Evolutionary conservation across 2,797 vertebrate species (phyloP), one percentile per base, ranked within the genome.

Genomic region (Chloroceryle amazona): DNA sequence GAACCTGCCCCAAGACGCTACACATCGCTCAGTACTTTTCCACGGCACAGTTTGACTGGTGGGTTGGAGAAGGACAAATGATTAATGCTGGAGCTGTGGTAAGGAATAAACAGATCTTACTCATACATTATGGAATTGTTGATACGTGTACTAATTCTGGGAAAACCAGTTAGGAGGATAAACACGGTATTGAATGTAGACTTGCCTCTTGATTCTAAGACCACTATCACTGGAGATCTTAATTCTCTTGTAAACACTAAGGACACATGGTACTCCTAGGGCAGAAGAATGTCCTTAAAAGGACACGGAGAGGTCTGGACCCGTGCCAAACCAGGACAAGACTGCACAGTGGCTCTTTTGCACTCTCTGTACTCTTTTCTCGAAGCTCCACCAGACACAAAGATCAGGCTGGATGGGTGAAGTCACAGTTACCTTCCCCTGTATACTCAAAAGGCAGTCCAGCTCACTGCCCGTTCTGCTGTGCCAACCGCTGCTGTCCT

Each of bases 91-190:
- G 54, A 71, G 63, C 18, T 80, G 67, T 85, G 52, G 86, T 57
- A 92, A 82, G 83, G 92, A 93, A 96, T 93, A 97, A 97, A 97
- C 96, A 97, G 81, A 82, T 74, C 67, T 96, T 96, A 91, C 73
- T 96, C 93, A 93, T 86, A 41, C 44, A 39, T 62, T 81, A 91
- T 44, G 71, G 90, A 95, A 95, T 87, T 93, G 86, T 92, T 90
- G 88, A 92, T 94, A 68, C 81, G 73, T 90, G 71, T 90, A 89
- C 83, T 82, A 74, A 26, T 89, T 96, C 95, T 92, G 71, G 78
- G 90, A 87, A 97, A 92, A 90, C 6, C 57, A 89, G 11, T 61
- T 26, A 79, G 71, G 86, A 89, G 42, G 52, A 95, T 96, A 97
- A 97, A 97, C 95, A 96, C 0, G 6, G 35, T 90, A 81, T 52